phyloP scores from a whole-genome alignment of 2,797 vertebrate genomes.

The Rhabdomys pumilio region DNA sequence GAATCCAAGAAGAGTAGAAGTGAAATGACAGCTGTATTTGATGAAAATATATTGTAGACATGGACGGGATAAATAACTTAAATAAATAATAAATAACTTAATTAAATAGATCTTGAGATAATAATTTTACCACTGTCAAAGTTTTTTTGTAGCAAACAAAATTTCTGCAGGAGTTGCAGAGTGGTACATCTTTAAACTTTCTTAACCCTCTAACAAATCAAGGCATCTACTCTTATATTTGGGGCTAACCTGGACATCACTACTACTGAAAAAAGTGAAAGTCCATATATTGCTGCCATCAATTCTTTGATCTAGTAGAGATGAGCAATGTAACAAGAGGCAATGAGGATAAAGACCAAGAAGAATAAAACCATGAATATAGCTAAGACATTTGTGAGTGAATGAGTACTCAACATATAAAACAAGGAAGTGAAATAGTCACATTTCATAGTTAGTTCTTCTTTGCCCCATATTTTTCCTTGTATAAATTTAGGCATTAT shows the following conservation, averaged over 20 bases:
- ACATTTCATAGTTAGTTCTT: not conserved
- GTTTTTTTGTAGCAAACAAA: not conserved
- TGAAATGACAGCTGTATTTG: not conserved
- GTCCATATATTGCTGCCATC: not conserved
- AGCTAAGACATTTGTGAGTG: not conserved
- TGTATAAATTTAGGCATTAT: conserved; percentile 3
- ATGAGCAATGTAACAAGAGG: not conserved
- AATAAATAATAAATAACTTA: not conserved
- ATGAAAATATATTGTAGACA: not conserved
- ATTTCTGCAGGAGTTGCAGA: not conserved
- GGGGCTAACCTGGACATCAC: not conserved
- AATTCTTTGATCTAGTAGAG: not conserved
- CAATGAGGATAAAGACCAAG: not conserved
- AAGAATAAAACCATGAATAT: not conserved
- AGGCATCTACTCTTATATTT: not conserved
- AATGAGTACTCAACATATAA: not conserved
- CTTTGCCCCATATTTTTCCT: not conserved
- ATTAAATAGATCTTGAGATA: conserved; percentile 23
- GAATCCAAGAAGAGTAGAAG: not conserved
- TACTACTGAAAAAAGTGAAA: not conserved
- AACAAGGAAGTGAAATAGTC: not conserved
- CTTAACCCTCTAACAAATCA: not conserved
- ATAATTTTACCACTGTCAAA: conserved; percentile 22
- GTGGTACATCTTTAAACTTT: not conserved
- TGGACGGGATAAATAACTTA: not conserved